Conservation (phyloP, 2,113 vertebrate species). For the Delphinus delphis region DNA sequence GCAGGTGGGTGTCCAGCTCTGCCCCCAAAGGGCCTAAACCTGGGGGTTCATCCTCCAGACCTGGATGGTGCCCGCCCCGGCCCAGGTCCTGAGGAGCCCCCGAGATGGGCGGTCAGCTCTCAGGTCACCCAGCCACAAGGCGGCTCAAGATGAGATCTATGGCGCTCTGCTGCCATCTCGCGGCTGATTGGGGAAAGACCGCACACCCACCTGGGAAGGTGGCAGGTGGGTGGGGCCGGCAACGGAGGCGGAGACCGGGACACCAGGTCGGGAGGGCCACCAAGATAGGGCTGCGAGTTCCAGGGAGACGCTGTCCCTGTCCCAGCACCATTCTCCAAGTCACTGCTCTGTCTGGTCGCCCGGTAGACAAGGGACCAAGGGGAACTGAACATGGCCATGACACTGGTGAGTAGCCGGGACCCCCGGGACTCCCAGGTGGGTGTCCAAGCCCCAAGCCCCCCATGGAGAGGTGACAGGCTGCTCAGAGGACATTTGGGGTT, state of each 20-base stretch:
- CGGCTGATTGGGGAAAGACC: rapidly evolving
- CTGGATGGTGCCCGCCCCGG: rapidly evolving
- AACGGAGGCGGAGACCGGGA: rapidly evolving
- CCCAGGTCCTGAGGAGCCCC: too few relatives aligned
- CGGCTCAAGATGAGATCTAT: rapidly evolving
- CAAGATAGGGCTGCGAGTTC: too few relatives aligned
- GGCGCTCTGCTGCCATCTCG: conserved; percentile 45
- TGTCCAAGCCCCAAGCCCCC: neutral
- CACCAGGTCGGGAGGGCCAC: rapidly evolving
- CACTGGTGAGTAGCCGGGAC: neutral
- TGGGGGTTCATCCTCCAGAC: neutral
- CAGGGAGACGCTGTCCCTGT: too few relatives aligned
- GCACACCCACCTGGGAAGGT: rapidly evolving
- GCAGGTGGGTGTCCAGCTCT: neutral
- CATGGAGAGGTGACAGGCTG: neutral
- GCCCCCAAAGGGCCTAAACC: neutral
- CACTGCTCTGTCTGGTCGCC: neutral
- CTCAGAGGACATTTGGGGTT: neutral
- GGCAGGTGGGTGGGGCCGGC: rapidly evolving
- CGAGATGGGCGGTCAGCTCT: neutral
- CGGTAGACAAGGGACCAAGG: neutral
- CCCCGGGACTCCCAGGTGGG: rapidly evolving
- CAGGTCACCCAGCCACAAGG: rapidly evolving
- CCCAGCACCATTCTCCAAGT: neutral
- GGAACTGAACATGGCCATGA: rapidly evolving